phyloP scores from a whole-genome alignment of 2,797 vertebrate genomes.

The Crenuchus spilurus region DNA sequence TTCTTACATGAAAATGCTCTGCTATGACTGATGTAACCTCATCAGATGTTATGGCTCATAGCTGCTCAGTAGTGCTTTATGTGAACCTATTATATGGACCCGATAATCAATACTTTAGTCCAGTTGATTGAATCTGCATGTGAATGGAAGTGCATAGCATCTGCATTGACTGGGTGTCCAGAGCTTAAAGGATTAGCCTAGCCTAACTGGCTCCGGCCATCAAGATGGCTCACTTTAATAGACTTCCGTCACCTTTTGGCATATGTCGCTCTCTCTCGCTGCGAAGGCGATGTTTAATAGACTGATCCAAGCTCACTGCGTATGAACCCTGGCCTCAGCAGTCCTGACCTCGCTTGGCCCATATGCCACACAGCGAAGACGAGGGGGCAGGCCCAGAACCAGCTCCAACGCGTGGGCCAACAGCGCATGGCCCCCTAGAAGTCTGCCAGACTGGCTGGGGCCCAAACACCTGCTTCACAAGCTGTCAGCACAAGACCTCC shows the following conservation, averaged over 20 bases:
- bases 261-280: background rate
- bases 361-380: conserved; percentile 53
- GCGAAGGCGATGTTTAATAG: conserved; percentile 42
- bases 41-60: background rate
- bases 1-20: background rate
- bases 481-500: conserved; percentile 54
- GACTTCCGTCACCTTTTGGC: conserved; percentile 32
- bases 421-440: conserved; percentile 9
- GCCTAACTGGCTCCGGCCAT: conserved; percentile 19
- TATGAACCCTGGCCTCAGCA: conserved; percentile 32
- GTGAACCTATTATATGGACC: conserved; percentile 14
- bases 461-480: conserved; percentile 73
- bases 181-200: conserved; percentile 50
- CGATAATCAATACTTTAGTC: conserved; percentile 48
- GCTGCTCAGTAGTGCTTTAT: background rate
- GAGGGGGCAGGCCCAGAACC: background rate
- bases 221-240: conserved; percentile 31
- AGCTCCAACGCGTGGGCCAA: background rate
- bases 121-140: conserved; percentile 43
- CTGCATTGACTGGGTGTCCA: conserved; percentile 33
- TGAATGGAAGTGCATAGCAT: conserved; percentile 20
- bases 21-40: background rate
- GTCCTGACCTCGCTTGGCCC: conserved; percentile 46
- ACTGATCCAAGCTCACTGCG: conserved; percentile 31
- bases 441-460: conserved; percentile 49